Conservation (phyloP, 2,113 vertebrate genomes). For the Takifugu flavidus region DNA sequence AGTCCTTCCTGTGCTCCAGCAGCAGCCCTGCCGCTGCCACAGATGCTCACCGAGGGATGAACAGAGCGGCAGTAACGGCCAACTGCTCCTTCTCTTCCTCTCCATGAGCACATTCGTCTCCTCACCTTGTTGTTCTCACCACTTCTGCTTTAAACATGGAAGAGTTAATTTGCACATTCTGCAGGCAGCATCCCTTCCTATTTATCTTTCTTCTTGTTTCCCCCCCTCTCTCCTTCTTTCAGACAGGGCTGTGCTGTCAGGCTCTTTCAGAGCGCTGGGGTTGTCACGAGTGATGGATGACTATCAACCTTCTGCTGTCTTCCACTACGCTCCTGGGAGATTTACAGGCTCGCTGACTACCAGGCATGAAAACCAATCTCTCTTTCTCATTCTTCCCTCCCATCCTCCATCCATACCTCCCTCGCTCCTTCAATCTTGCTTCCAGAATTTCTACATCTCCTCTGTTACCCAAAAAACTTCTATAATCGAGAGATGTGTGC, state of each 20-base stretch:
- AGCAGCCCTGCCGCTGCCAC: constrained; percentile 38
- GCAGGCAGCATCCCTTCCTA: constrained; percentile 80
- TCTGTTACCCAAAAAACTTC: constrained; percentile 42
- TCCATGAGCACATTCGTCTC: constrained; percentile 37
- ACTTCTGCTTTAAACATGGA: constrained; percentile 78
- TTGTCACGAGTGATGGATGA: constrained; percentile 97
- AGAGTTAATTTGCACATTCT: constrained; percentile 86
- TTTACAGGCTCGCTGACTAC: constrained; percentile 82
- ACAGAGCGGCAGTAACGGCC: constrained; percentile 35
- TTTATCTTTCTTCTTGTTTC: constrained; percentile 66
- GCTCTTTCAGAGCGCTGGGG: constrained; percentile 86
- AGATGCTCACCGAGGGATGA: constrained; percentile 48
- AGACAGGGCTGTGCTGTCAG: constrained; percentile 84
- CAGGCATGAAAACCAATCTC: constrained; percentile 84
- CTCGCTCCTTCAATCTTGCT: constrained; percentile 61
- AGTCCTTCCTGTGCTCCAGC: constrained; percentile 36
- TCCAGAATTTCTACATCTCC: constrained; percentile 60
- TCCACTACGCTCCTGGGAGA: constrained; percentile 84
- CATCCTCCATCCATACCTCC: constrained; percentile 63
- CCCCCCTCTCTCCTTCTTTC: constrained; percentile 26
- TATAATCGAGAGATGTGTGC: constrained; percentile 64
- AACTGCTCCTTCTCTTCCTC: constrained; percentile 27
- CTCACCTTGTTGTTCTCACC: constrained; percentile 34
- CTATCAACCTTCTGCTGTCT: constrained; percentile 95
- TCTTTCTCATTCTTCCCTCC: constrained; percentile 68